Evolutionary conservation across 2,797 vertebrate species (phyloP).

Genomic region (Dendrocincla tyrannina): DNA sequence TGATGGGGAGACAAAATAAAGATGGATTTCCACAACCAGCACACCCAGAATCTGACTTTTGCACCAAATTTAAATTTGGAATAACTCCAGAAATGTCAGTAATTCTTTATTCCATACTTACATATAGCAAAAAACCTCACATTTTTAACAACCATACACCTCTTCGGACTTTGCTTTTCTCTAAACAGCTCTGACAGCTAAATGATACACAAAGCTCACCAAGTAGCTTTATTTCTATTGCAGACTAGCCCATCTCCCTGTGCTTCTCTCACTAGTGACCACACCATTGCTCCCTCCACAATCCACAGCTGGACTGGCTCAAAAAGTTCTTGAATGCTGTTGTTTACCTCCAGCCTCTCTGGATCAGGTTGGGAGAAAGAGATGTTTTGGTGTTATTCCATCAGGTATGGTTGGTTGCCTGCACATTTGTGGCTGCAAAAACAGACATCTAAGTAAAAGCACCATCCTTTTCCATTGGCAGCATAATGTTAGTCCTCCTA

Average conservation of each 20-base stretch:
- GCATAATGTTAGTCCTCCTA: accelerated
- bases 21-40: background rate
- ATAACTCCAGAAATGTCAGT: background rate
- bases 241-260: background rate
- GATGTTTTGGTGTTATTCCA: background rate
- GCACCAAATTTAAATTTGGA: background rate
- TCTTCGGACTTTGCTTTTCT: background rate
- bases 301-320: background rate
- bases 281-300: background rate
- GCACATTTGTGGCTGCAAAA: background rate
- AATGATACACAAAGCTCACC: background rate
- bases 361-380: background rate
- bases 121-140: background rate
- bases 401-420: background rate
- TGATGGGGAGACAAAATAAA: background rate
- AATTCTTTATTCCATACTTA: background rate
- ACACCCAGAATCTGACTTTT: background rate
- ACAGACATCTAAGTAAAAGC: accelerated
- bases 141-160: background rate
- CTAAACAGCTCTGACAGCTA: background rate
- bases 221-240: background rate
- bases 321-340: background rate
- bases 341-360: background rate
- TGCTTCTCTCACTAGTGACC: background rate
- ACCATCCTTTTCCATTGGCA: background rate